A percentile compares a stretch with the other conserved stretches of the same genome.
Conservation (phyloP, 1,140 invertebrate genomes). For the Antheraea pernyi region DNA sequence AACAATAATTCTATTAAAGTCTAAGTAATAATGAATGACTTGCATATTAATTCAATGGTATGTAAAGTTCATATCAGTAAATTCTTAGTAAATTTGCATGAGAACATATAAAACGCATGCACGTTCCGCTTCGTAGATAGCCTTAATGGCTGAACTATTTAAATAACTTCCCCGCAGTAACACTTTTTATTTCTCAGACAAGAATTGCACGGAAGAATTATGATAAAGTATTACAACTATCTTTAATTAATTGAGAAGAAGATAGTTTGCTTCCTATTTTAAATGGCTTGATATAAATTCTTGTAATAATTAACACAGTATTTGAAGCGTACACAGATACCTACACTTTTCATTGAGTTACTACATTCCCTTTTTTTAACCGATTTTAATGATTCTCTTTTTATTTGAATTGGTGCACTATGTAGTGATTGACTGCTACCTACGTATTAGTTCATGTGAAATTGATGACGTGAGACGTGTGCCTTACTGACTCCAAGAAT, state of each 20-base stretch:
- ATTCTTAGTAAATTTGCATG: slow-evolving; percentile 57
- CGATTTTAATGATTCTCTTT: no score
- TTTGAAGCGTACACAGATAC: no score
- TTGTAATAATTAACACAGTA: no score
- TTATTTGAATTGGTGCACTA: no score
- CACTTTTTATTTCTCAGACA: slow-evolving; percentile 54
- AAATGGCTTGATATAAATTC: no score
- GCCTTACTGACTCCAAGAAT: no score
- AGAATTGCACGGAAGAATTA: slow-evolving; percentile 26
- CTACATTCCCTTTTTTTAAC: no score
- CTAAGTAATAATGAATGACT: no score
- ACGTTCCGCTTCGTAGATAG: slow-evolving; percentile 30
- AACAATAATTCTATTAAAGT: not conserved
- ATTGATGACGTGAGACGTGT: no score
- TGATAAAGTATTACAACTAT: slow-evolving; percentile 21
- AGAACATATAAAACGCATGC: slow-evolving; percentile 40
- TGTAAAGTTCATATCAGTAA: slow-evolving; percentile 33
- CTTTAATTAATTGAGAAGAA: not conserved
- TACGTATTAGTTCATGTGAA: no score
- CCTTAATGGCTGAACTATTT: slow-evolving; percentile 61
- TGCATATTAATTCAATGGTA: not conserved
- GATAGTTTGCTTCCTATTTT: not conserved
- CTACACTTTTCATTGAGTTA: no score
- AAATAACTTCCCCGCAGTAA: slow-evolving; percentile 48
- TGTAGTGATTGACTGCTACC: no score